Conservation (phyloP, 2,888 invertebrate genomes). For the Serripes groenlandicus region DNA sequence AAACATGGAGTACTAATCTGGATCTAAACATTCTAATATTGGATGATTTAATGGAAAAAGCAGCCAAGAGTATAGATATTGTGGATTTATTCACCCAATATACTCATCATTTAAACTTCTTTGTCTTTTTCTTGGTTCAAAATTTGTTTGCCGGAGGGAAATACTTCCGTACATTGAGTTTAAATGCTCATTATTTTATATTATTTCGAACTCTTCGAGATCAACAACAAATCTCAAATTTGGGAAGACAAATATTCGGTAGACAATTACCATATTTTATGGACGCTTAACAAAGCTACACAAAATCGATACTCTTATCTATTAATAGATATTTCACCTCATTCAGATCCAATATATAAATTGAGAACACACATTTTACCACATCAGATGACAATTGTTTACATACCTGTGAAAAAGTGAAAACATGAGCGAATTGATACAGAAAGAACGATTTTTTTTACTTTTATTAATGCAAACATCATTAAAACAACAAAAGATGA, state of each 20-base stretch:
- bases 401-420: slow-evolving; percentile 20
- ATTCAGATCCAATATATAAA: slow-evolving; percentile 60
- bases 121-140: background rate
- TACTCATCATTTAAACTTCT: background rate
- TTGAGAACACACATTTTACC: slow-evolving; percentile 60
- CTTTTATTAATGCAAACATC: slow-evolving; percentile 26
- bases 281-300: slow-evolving; percentile 2
- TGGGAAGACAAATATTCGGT: too few relatives aligned
- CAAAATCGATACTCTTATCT: background rate
- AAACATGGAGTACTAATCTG: background rate
- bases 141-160: background rate
- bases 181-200: background rate
- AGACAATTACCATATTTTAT: background rate
- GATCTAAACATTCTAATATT: background rate
- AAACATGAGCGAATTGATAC: slow-evolving; percentile 14
- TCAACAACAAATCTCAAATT: background rate
- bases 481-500: slow-evolving; percentile 17
- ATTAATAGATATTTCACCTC: slow-evolving; percentile 1
- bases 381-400: slow-evolving; percentile 51
- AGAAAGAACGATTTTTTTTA: slow-evolving; percentile 44
- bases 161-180: background rate
- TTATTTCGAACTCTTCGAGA: background rate
- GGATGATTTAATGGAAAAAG: background rate
- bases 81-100: background rate
- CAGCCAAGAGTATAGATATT: background rate